Evolutionary conservation across 64 coral and sea anemone species (phyloP).

Genomic region (Hydrozoanthus tunicans): DNA sequence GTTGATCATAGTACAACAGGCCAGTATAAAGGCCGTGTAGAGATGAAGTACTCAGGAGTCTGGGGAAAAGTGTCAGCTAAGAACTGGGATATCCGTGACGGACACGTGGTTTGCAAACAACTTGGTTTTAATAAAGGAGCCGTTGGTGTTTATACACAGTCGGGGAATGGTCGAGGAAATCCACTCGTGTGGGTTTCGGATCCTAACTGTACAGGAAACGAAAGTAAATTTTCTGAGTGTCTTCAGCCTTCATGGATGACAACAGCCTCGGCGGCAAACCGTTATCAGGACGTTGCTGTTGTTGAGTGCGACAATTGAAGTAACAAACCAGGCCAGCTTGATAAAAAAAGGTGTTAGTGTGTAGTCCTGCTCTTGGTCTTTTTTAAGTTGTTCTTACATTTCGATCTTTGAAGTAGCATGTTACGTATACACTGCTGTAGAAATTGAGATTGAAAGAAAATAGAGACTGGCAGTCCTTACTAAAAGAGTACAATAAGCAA

Average conservation of each 20-base stretch:
- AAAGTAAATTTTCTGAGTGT: slow-evolving; percentile 17
- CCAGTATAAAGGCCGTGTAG: slow-evolving; percentile 7
- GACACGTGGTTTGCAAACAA: slow-evolving; percentile 28
- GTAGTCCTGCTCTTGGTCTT: no score
- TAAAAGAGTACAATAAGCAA: no score
- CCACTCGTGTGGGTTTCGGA: background rate
- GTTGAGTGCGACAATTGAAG: slow-evolving; percentile 1
- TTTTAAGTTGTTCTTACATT: no score
- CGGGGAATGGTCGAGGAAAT: background rate
- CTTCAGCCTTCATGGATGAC: slow-evolving; percentile 13
- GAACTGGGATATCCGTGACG: slow-evolving; percentile 21
- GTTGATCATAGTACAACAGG: no score
- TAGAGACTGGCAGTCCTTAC: no score
- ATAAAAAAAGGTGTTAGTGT: background rate
- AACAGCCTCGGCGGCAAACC: background rate
- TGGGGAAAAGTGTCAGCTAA: slow-evolving; percentile 24
- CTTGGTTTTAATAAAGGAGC: slow-evolving; percentile 31
- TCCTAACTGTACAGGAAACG: slow-evolving; percentile 7
- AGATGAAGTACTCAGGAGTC: slow-evolving; percentile 6
- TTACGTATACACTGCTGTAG: no score
- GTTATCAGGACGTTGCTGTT: background rate
- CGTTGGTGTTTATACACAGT: background rate
- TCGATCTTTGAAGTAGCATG: no score
- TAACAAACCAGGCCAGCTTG: slow-evolving; percentile 16
- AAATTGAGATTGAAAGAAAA: no score